phyloP scores from a whole-genome alignment of 2,113 vertebrate species.

The Laticauda laticaudata region DNA sequence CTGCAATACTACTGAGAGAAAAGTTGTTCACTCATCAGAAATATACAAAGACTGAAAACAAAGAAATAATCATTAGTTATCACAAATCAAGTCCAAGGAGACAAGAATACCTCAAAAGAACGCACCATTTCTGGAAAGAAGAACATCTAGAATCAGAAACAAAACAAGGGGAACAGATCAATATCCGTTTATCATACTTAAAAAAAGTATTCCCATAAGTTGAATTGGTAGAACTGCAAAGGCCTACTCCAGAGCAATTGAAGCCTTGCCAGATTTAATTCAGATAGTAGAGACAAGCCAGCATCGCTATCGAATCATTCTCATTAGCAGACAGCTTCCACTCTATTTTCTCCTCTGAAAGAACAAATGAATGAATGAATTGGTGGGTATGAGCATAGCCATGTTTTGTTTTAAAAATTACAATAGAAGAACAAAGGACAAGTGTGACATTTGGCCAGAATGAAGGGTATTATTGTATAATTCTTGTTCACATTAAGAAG shows the following conservation, averaged over 20 bases:
- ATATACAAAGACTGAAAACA: neutral
- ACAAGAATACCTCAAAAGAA: neutral
- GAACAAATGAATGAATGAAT: neutral
- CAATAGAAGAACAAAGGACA: neutral
- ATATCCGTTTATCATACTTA: neutral
- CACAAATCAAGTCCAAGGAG: neutral
- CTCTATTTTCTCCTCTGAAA: neutral
- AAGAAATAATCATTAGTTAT: neutral
- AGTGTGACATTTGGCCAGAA: neutral
- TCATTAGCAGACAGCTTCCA: neutral
- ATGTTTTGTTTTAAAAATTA: neutral
- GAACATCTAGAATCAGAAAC: neutral
- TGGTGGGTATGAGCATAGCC: neutral
- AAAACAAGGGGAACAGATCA: neutral
- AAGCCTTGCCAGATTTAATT: neutral
- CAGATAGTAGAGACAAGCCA: neutral
- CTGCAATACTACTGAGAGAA: neutral
- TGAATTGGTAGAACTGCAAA: neutral
- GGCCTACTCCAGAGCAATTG: neutral
- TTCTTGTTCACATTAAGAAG: neutral
- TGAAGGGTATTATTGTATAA: neutral
- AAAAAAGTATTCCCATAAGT: neutral
- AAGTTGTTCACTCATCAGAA: neutral
- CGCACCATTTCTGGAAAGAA: neutral
- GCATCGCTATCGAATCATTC: neutral